Evolutionary conservation across 2,113 vertebrate species (phyloP).

Genomic region (Tringa solitaria): DNA sequence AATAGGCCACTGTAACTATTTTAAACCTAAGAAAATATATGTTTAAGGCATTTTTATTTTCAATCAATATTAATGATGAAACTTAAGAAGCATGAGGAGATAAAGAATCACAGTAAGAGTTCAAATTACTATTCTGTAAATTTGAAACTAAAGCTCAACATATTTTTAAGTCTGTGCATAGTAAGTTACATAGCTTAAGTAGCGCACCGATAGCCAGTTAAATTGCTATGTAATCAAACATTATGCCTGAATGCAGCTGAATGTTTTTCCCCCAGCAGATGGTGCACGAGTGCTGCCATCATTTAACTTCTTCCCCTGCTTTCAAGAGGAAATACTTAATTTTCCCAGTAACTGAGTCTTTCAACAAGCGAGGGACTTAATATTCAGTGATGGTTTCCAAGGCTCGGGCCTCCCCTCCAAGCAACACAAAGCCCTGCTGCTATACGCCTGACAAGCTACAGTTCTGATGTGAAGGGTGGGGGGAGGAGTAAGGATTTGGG

Average conservation of each 20-base stretch:
- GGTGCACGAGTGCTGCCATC: conserved; percentile 51
- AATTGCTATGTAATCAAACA: not conserved
- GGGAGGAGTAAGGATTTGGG: not conserved
- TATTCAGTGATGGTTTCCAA: not conserved
- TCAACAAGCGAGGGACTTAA: not conserved
- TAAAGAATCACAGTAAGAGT: not conserved
- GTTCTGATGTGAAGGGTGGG: not conserved
- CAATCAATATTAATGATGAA: not conserved
- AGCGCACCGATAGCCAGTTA: accelerated
- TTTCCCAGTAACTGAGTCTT: not conserved
- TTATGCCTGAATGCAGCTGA: not conserved
- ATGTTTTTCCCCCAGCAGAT: conserved; percentile 61
- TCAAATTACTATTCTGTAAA: not conserved
- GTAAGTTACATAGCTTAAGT: not conserved
- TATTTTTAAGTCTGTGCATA: not conserved
- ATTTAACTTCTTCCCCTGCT: not conserved
- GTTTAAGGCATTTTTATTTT: not conserved
- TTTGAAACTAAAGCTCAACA: not conserved
- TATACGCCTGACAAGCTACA: not conserved
- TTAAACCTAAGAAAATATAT: not conserved
- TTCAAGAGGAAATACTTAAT: not conserved
- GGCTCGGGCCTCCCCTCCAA: not conserved
- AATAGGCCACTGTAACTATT: not conserved
- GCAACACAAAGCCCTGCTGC: not conserved
- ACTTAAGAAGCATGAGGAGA: not conserved